A percentile compares a stretch with the other conserved stretches of the same genome.
Conservation (phyloP, 2,888 invertebrate species). For the Baronia brevicornis region DNA sequence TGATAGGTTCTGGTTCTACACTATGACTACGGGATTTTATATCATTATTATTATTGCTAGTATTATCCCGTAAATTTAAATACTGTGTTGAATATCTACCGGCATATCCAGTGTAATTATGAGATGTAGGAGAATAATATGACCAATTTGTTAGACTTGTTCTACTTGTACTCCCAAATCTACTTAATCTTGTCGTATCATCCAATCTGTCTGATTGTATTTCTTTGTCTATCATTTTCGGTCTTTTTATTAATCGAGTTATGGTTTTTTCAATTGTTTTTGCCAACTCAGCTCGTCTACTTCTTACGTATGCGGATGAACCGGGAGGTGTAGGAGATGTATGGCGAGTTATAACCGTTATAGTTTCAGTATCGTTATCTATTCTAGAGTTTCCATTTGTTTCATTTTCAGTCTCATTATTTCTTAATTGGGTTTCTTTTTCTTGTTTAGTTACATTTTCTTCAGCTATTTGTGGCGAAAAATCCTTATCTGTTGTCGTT, state of each 20-base stretch:
- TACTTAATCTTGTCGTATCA: conserved; percentile 79
- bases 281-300: conserved; percentile 82
- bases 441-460: conserved; percentile 22
- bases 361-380: conserved; percentile 50
- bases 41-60: conserved; percentile 39
- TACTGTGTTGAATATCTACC: conserved; percentile 67
- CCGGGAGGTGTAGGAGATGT: conserved; percentile 87
- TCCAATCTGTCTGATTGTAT: conserved; percentile 84
- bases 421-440: conserved; percentile 25
- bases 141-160: conserved; percentile 78
- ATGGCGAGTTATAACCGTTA: conserved; percentile 82
- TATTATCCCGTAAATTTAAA: conserved; percentile 49
- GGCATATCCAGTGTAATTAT: conserved; percentile 60
- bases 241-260: conserved; percentile 72
- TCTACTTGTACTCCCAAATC: conserved; percentile 77
- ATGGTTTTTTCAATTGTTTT: conserved; percentile 83
- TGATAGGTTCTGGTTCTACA: conserved; percentile 37
- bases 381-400: conserved; percentile 27
- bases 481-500: conserved; percentile 36
- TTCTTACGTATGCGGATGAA: conserved; percentile 77
- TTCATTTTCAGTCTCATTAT: conserved; percentile 22
- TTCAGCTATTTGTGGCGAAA: conserved; percentile 27
- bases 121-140: conserved; percentile 69
- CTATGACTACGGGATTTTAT: conserved; percentile 56
- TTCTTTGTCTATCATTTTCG: conserved; percentile 80